Base-by-base conservation (phyloP, 1,140 invertebrate species). In the Teleopsis dalmanni region DNA sequence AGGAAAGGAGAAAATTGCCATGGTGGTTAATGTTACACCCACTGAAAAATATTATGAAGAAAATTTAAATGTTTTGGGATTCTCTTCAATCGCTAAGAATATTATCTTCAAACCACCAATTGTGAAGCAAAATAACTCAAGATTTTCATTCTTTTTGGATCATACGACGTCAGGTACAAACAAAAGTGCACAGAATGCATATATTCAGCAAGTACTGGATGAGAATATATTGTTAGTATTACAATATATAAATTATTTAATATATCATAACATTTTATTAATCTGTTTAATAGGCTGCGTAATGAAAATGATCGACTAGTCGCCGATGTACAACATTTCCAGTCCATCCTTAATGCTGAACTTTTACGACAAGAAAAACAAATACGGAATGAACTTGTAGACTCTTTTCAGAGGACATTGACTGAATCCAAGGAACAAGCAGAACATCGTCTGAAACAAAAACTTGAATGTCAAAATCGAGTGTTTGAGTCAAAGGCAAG, bases 11-110 rank as follows among this genome's bases (percentile, higher is more conserved):
- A 77, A 80, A 51, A 78, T 88, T 33, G 73, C 77, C 10, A 83
- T 94, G 78, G 84, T 93, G 41, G 87, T 92, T 0, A 91, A 88
- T 57, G 79, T 94, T 0, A 88, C 83, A 64, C 85, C 85, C 7
- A 62, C 76, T 25, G 74, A 78, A 2, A 72, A 75, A 51, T 79
- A 85, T 54, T 86, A 84, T 62, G 81, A 88, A 49, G 89, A 93
- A 71, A 91, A 87, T 0, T 73, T 88, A 18, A 83, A 88, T 62
- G 84, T 87, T 0, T 62, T 93, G 0, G 81, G 82, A 56, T 86
- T 86, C 59, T 80, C 83, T 2, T 82, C 85, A 1, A 77, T 87
- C 7, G 84, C 88, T 0, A 85, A 82, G 65, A 78, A 84, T 48
- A 81, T 82, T 19, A 49, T 75, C 5, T 72, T 76, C 19, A 75